These are phyloP conservation scores for Scolanthus callimorphus DNA, from an alignment of 92 coral and sea anemone genomes.

Conservation along the genomic window DNA sequence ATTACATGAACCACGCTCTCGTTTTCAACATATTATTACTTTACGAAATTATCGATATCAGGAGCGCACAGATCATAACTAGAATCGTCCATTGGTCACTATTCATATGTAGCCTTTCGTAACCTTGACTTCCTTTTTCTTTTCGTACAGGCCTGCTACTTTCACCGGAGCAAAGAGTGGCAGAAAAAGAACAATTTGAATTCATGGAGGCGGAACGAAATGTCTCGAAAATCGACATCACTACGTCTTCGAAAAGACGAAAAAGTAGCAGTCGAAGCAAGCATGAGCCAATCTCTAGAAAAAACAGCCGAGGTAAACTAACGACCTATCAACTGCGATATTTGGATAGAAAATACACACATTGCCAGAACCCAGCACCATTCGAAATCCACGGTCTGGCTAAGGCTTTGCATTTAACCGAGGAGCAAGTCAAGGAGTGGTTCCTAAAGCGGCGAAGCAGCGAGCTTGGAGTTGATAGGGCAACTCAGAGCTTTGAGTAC, in stretches of 20 bases:
- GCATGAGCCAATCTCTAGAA: background rate
- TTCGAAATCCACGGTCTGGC: constrained; percentile 1
- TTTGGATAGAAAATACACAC: constrained; percentile 1
- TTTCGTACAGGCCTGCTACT: too few relatives aligned
- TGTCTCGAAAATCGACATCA: too few relatives aligned
- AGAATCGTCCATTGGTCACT: too few relatives aligned
- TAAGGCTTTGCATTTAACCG: background rate
- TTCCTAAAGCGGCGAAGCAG: background rate
- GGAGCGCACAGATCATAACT: too few relatives aligned
- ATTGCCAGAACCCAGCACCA: background rate
- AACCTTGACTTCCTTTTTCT: too few relatives aligned
- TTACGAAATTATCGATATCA: too few relatives aligned
- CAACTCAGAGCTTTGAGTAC: background rate
- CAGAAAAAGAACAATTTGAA: too few relatives aligned
- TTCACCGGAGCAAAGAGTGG: too few relatives aligned
- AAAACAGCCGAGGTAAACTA: background rate
- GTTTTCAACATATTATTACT: too few relatives aligned
- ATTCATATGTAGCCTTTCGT: too few relatives aligned
- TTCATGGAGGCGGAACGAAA: too few relatives aligned
- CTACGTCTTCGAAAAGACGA: background rate
- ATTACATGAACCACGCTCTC: too few relatives aligned
- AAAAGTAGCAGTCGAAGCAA: background rate
- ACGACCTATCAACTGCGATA: constrained; percentile 3
- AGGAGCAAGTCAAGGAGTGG: background rate
- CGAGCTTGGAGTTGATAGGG: background rate